Evolutionary conservation across 1,140 invertebrate species (phyloP), one percentile per base, ranked within the genome.

Genomic region (Metopolophium dirhodum): DNA sequence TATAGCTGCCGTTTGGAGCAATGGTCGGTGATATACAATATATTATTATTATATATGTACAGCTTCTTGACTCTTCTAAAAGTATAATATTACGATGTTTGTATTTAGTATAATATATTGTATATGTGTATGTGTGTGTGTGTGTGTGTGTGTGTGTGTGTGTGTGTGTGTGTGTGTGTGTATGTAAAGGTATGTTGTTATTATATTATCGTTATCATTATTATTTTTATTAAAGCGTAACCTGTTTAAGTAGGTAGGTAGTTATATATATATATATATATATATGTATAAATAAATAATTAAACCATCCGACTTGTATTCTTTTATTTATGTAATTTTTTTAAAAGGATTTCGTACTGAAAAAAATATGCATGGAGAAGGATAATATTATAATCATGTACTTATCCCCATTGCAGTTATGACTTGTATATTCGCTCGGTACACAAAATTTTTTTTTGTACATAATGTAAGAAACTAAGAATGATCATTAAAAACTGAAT

Each of bases 311-410:
- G 14, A 35, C 11, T 77, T n/a, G 61, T 77, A 68, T 77, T 14
- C 61, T 77, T n/a, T 77, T 77, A 77, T 77, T 77, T 77, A n/a
- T 77, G 18, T 77, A 77, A 77, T 68, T 68, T 77, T 68, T 77
- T n/a, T 20, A 7, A 57, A 68, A 3, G 61, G 3, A 68, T n/a
- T n/a, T n/a, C 18, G 0, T 18, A 20, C 30, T n/a, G 6, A n/a
- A 77, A 30, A 57, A n/a, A n/a, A 77, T 77, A 35, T n/a, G 30
- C 61, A 77, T 2, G 61, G 30, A n/a, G n/a, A 77, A n/a, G 14
- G 61, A n/a, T 77, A 77, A 68, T 61, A 61, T 30, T 68, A 68
- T 77, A n/a, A 77, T 20, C 14, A 18, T 68, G 51, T 54, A 54
- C 51, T 18, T 68, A n/a, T 11, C 11, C n/a, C 4, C 61, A 77